phyloP scores from a whole-genome alignment of 1,140 invertebrate genomes.

The Zaprionus ghesquierei region DNA sequence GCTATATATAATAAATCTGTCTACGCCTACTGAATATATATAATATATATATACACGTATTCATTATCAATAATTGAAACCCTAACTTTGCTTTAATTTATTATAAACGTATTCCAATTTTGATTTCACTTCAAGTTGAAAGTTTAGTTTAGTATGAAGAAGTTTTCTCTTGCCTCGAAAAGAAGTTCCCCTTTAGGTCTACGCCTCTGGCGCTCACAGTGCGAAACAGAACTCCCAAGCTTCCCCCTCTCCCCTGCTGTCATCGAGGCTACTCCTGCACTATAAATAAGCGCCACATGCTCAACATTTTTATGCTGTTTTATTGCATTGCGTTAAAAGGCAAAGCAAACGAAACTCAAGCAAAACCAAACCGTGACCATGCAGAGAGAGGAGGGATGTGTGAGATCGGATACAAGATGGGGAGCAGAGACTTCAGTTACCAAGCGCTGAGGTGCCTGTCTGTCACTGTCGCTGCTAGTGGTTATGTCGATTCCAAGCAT shows the following conservation, averaged over 20 bases:
- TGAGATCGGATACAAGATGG: background rate
- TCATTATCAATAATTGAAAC: too few species aligned
- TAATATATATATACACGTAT: too few species aligned
- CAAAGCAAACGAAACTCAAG: constrained; percentile 42
- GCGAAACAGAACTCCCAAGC: too few species aligned
- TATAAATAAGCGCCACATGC: constrained; percentile 76
- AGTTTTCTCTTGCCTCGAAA: background rate
- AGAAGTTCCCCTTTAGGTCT: background rate
- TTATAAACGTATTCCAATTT: too few species aligned
- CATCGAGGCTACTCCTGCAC: constrained; percentile 31
- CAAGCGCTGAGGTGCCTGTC: background rate
- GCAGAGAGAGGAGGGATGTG: background rate
- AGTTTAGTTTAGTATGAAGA: too few species aligned
- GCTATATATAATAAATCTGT: background rate
- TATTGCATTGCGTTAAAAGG: constrained; percentile 75
- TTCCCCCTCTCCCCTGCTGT: background rate
- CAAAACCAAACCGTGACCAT: constrained; percentile 26
- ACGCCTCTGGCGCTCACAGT: background rate
- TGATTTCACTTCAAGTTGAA: too few species aligned
- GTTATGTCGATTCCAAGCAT: background rate
- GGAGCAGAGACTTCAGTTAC: background rate
- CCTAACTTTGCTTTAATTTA: too few species aligned
- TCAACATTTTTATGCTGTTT: constrained; percentile 79
- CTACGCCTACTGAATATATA: too few species aligned
- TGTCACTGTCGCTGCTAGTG: constrained; percentile 7